Base-by-base conservation (phyloP, 2,797 vertebrate genomes). In the Anolis apletophallus region DNA sequence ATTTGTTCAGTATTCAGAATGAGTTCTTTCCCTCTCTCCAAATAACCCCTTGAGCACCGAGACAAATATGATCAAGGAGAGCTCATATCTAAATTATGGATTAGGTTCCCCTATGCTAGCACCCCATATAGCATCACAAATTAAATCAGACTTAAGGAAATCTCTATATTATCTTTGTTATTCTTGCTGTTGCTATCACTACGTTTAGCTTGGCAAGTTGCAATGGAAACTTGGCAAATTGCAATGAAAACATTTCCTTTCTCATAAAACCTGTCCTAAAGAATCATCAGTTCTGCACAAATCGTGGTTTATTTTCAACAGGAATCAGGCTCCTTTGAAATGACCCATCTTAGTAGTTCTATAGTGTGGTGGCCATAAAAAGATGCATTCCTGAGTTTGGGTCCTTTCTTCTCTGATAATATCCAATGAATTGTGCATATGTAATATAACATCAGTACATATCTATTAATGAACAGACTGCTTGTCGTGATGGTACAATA, bases 71-170 rank as follows among this genome's bases (percentile, higher is more conserved):
- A 71, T 57, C 50, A 71, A 79, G 34, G 59, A 46, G 26, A 57
- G 19, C 32, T 34, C 23, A 36, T 54, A 36, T 80, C 6, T 29
- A 80, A 67, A 17, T 9, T 54, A 78, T 17, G 57, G 52, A 54
- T 29, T 14, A 34, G 21, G 19, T 54, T 11, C 19, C 59, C 11
- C n/a, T 32, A 32, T 36, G 19, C 32, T n/a, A 54, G 52, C 36
- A 64, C 50, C 34, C 46, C 16, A n/a, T 21, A n/a, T 52, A 80
- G 64, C 68, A 21, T 34, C 72, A 16, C 52, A 34, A 46, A 73
- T 71, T 46, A 59, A 2, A 79, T n/a, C 54, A 59, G 68, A 71
- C 64, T 85, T 32, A n/a, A 57, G 40, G 34, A 55, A 80, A 86
- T 23, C 8, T 59, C 8, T 61, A n/a, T 34, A 12, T 79, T 75